phyloP scores from a whole-genome alignment of 2,797 vertebrate genomes.

The Benthosema pterotum region DNA sequence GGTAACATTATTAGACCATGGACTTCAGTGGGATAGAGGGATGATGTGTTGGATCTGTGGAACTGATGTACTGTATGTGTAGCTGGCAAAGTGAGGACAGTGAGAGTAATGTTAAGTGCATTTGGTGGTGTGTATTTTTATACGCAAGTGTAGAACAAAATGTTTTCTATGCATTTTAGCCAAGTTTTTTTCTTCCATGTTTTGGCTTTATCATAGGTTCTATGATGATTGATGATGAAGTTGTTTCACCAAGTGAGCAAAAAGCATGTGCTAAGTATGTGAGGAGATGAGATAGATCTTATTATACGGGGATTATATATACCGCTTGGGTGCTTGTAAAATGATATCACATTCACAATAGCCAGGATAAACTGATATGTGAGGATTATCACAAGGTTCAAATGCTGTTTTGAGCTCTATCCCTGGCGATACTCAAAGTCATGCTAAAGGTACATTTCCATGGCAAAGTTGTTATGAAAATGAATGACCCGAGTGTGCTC shows the following conservation, averaged over 20 bases:
- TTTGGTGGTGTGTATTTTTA: slow-evolving; percentile 16
- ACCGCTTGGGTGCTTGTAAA: neutral
- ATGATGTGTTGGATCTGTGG: slow-evolving; percentile 5
- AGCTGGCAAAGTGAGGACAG: slow-evolving; percentile 30
- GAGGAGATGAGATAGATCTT: neutral
- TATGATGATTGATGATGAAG: neutral
- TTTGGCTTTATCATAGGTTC: slow-evolving; percentile 4
- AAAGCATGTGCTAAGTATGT: neutral
- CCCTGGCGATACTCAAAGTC: neutral
- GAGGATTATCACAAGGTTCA: neutral
- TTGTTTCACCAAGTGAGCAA: slow-evolving; percentile 33
- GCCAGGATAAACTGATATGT: neutral
- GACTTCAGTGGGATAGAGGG: neutral
- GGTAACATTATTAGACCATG: slow-evolving; percentile 17
- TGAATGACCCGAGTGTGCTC: too few relatives aligned
- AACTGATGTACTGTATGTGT: slow-evolving; percentile 26
- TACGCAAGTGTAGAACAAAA: slow-evolving; percentile 13
- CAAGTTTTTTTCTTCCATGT: slow-evolving; percentile 11
- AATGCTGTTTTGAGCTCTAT: slow-evolving; percentile 10
- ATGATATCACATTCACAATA: neutral
- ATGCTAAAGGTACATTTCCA: too few relatives aligned
- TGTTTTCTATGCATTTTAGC: slow-evolving; percentile 50
- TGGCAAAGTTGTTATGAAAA: too few relatives aligned
- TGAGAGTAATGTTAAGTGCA: slow-evolving; percentile 14
- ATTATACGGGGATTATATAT: neutral